Base-by-base conservation (phyloP, 2,888 invertebrate genomes). In the Abrostola triplasia region DNA sequence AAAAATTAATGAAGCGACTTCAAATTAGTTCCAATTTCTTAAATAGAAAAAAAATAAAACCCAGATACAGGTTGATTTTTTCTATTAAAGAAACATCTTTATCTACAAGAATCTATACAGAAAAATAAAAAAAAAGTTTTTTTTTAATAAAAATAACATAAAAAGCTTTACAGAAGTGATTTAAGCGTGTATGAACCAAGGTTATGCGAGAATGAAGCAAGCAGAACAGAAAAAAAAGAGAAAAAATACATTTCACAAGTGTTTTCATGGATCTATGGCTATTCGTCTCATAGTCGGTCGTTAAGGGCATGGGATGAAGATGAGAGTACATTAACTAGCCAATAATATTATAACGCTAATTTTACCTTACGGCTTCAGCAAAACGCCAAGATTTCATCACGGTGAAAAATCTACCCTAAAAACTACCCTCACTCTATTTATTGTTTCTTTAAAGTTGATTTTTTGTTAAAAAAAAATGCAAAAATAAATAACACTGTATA, bases 141-240 rank as follows among this genome's bases (percentile, higher is more conserved):
- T 58, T 76, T 61, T 77, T 70, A 73, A 77, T 67, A 76, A 80
- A 81, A 76, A 61, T 24, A 74, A 87, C 69, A 80, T 70, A 78
- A 80, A 85, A 85, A 86, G 86, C 85, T 62, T 79, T 72, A 79
- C 52, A 85, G 76, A 83, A 78, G 76, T 84, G 80, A 84, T 81
- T 84, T 84, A 85, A 89, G 90, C 89, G 81, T 85, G 79, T 67
- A 70, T 59, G 60, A 81, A 86, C 77, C 55, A 78, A 83, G 79
- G 76, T 84, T 82, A 88, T 82, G 90, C 87, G 81, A 88, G 89
- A 90, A 87, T 81, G 90, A 90, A 90, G 89, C 90, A 90, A 89
- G 87, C 87, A 67, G 82, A 89, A 80, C 56, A 56, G 61, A 80
- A 24, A 70, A 73, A 57, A 49, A 48, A 53, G 56, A 59, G 13